These are phyloP conservation scores for Mallateleia sp. DNA, from an alignment of 2,888 invertebrate genomes.

Conservation along the genomic window DNA sequence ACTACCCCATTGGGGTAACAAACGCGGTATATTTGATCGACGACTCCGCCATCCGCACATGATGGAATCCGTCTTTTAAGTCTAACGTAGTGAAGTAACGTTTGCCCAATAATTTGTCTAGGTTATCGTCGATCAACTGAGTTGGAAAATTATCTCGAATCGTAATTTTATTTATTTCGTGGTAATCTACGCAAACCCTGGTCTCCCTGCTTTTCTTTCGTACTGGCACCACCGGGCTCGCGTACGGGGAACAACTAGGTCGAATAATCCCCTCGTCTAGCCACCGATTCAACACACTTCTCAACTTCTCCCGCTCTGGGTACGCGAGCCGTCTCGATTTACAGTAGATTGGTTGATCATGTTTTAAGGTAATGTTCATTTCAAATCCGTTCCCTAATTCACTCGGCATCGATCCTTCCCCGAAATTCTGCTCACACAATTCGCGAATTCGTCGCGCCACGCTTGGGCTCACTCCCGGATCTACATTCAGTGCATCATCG, in stretches of 20 bases:
- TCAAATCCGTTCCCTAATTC: not conserved
- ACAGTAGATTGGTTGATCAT: conserved; percentile 16
- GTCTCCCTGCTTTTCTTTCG: conserved; percentile 22
- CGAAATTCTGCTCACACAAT: not conserved
- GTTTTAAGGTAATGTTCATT: not conserved
- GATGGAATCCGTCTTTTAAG: too few species aligned
- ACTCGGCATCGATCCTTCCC: not conserved
- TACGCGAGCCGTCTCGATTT: conserved; percentile 1
- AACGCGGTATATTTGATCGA: conserved; percentile 6
- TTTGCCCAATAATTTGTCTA: conserved; percentile 8
- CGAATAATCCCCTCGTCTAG: conserved; percentile 18
- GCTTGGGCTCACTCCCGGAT: too few species aligned
- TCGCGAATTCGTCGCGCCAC: not conserved
- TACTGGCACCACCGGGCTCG: conserved; percentile 24
- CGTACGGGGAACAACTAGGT: conserved; percentile 19
- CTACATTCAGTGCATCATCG: too few species aligned
- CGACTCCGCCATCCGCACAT: too few species aligned
- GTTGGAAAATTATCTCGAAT: too few species aligned
- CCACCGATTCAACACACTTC: not conserved
- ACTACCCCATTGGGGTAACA: not conserved
- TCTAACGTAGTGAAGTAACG: too few species aligned
- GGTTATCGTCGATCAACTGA: conserved; percentile 39
- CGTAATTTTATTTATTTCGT: conserved; percentile 30
- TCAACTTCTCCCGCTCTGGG: not conserved
- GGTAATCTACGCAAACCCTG: conserved; percentile 22